Conservation (phyloP, 2,797 vertebrate genomes). For the Picus viridis region DNA sequence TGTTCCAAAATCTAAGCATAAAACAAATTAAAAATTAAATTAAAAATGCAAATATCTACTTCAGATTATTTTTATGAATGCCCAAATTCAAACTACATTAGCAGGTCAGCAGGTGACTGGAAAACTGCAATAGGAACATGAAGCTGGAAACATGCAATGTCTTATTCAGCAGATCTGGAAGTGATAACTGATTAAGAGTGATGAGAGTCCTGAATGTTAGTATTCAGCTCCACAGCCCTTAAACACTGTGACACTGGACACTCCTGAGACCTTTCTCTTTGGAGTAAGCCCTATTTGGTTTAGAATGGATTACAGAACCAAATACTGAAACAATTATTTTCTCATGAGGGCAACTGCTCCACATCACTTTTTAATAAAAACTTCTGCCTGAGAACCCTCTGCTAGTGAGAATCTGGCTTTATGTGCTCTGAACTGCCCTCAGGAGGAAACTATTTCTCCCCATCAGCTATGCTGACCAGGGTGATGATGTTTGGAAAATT, state of each 20-base stretch:
- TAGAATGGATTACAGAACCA: not conserved
- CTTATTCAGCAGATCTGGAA: not conserved
- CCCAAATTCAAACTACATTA: not conserved
- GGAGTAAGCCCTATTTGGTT: not conserved
- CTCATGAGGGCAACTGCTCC: not conserved
- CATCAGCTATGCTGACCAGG: not conserved
- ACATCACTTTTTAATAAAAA: not conserved
- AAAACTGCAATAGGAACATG: not conserved
- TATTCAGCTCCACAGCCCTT: not conserved
- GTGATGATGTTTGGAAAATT: not conserved
- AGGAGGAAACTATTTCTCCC: not conserved
- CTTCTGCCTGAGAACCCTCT: not conserved
- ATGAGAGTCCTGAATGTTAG: not conserved
- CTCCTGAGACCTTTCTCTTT: not conserved
- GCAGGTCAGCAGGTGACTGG: not conserved
- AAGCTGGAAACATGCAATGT: rapidly evolving
- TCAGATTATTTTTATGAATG: not conserved
- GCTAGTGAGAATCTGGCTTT: not conserved
- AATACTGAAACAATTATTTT: not conserved
- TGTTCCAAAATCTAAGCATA: not conserved
- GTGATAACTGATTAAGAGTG: not conserved
- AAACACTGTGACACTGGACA: not conserved
- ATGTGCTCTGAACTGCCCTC: not conserved
- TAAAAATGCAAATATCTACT: not conserved
- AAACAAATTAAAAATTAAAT: not conserved